Base-by-base conservation (phyloP, 2,113 vertebrate species). In the Sisor rabdophorus region DNA sequence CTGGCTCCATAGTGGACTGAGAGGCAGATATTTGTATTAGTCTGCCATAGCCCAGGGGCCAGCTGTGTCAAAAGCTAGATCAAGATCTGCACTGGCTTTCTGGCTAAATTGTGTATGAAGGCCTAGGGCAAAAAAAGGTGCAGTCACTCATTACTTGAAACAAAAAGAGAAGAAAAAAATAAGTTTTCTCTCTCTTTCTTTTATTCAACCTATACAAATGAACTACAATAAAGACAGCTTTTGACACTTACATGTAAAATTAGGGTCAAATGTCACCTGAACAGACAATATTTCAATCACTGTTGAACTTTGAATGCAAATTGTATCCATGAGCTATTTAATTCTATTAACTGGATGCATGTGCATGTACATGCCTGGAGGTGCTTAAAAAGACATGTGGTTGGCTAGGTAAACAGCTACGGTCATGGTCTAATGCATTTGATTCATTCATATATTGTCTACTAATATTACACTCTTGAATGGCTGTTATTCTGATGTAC, bases 51-150 rank as follows among this genome's bases (percentile, higher is more conserved):
- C 97, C 96, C 86, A 90, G 82, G 95, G 97, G 96, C 95, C 92
- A 93, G 93, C 94, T 90, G 95, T 97, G 97, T 99, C 96, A 98
- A 95, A 97, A 96, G 94, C 95, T 98, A 97, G 98, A 98, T 98
- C 97, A 98, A 98, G 97, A 95, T 97, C 95, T 95, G 94, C 95
- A 94, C 93, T 94, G 95, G 96, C 96, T 98, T 97, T 97, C 95
- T 96, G 96, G 96, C 96, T 98, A 98, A 99, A 99, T 98, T 99
- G 97, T 98, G 96, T 98, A 98, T 98, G 95, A 98, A 98, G 93
- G 95, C 97, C 95, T 87, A 86, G 86, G 97, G 96, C 95, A 1
- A 85, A 91, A 4, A 95, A 95, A 96, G 95, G 95, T 95, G 95
- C 95, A 95, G 93, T 95, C 95, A 94, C 95, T 98, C 95, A 95